These are phyloP conservation scores for Acronicta psi DNA, from an alignment of 2,888 invertebrate genomes.

Conservation along the genomic window DNA sequence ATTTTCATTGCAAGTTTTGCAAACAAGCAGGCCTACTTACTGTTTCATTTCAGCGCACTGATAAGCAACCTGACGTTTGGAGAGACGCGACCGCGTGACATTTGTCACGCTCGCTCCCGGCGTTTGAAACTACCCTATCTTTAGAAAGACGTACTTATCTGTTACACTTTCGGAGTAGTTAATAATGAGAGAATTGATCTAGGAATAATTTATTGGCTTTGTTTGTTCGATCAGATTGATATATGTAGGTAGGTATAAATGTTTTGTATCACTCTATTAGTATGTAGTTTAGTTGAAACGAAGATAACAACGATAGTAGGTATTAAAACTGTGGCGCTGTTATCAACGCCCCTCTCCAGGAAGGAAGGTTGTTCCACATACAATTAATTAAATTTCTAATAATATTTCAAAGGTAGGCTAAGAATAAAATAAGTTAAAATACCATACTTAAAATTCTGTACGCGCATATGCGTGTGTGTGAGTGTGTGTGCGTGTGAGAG, in stretches of 20 bases:
- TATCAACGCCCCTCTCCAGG: no score
- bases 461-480: no score
- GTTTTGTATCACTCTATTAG: not conserved
- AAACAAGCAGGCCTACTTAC: constrained; percentile 46
- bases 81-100: constrained; percentile 70
- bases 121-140: constrained; percentile 59
- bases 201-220: constrained; percentile 21
- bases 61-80: constrained; percentile 69
- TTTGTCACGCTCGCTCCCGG: constrained; percentile 67
- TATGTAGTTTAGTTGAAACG: no score
- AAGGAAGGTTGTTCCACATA: no score
- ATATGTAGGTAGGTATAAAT: not conserved
- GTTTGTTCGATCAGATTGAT: constrained; percentile 3
- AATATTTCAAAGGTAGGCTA: no score
- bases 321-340: no score
- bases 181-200: constrained; percentile 17
- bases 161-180: constrained; percentile 35
- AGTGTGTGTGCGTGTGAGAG: no score
- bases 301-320: no score
- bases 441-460: no score
- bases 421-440: no score
- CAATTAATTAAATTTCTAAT: no score
- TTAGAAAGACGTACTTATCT: constrained; percentile 47
- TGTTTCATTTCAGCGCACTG: constrained; percentile 50
- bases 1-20: constrained; percentile 39